These are phyloP conservation scores for Lutjanus argentimaculatus DNA, from an alignment of 2,797 vertebrate species.

Conservation along the genomic window DNA sequence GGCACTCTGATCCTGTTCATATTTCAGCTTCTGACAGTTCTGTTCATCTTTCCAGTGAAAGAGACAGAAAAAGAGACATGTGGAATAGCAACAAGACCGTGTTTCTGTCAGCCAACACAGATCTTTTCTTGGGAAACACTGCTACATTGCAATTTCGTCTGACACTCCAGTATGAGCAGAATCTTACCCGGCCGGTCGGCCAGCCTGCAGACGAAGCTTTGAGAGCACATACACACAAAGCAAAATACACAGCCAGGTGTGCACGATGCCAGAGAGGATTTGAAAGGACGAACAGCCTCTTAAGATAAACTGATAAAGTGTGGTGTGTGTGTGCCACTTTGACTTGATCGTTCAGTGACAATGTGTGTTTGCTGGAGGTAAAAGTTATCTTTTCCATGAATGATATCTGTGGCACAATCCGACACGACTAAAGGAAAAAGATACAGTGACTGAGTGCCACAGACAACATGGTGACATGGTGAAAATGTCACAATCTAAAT, in stretches of 20 bases:
- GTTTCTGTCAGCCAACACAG: constrained; percentile 72
- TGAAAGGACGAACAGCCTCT: constrained; percentile 12
- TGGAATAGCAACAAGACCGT: constrained; percentile 36
- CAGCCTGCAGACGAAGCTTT: constrained; percentile 63
- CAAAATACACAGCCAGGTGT: constrained; percentile 68
- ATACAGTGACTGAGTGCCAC: constrained; percentile 37
- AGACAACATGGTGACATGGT: background rate
- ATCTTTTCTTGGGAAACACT: constrained; percentile 68
- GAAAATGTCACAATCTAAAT: constrained; percentile 1
- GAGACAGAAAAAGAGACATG: constrained; percentile 26
- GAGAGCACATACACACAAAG: constrained; percentile 47
- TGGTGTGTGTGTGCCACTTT: constrained; percentile 6
- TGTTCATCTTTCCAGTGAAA: constrained; percentile 59
- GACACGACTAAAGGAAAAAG: constrained; percentile 17
- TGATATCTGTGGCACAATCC: constrained; percentile 40
- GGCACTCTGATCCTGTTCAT: constrained; percentile 71
- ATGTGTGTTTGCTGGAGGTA: background rate
- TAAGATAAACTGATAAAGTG: constrained; percentile 33
- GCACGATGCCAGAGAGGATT: constrained; percentile 34
- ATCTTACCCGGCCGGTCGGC: constrained; percentile 42
- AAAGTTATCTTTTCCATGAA: constrained; percentile 37
- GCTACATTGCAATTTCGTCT: constrained; percentile 61
- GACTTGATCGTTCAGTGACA: background rate
- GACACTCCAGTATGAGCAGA: constrained; percentile 69
- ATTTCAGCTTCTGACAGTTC: constrained; percentile 46